A percentile compares a stretch with the other conserved stretches of the same genome.
Conservation (phyloP, 2,888 invertebrate species). For the Tiphia femorata region DNA sequence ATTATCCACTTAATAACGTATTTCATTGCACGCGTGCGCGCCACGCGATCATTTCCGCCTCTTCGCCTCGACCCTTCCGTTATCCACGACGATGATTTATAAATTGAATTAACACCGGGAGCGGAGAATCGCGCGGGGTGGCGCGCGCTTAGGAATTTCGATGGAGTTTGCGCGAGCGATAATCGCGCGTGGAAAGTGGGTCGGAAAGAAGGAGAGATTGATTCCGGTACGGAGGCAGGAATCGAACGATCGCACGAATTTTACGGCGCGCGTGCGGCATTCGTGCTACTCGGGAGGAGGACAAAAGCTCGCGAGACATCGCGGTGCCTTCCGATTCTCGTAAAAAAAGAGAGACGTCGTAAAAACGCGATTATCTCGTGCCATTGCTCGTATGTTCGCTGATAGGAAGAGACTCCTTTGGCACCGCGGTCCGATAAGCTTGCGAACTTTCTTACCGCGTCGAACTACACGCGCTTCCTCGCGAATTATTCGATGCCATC, state of each 20-base stretch:
- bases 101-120: too few species aligned
- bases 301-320: conserved; percentile 19
- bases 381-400: conserved; percentile 12
- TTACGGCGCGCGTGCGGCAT: conserved; percentile 18
- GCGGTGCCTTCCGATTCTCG: conserved; percentile 24
- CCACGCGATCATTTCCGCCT: too few species aligned
- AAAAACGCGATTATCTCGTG: conserved; percentile 33
- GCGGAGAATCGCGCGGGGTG: too few species aligned
- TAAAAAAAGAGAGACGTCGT: conserved; percentile 19
- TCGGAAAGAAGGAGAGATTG: neutral
- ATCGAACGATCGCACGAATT: too few species aligned
- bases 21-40: too few species aligned
- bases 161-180: neutral
- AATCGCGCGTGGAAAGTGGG: neutral
- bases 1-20: too few species aligned
- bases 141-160: too few species aligned
- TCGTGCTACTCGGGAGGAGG: conserved; percentile 17
- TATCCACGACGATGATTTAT: too few species aligned
- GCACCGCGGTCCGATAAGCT: conserved; percentile 19
- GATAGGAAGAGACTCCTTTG: conserved; percentile 2
- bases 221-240: neutral
- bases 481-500: too few species aligned
- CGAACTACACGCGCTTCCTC: too few species aligned
- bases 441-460: neutral
- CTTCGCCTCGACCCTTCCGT: too few species aligned